Base-by-base conservation (phyloP, 2,797 vertebrate genomes). In the Peromyscus nudipes region DNA sequence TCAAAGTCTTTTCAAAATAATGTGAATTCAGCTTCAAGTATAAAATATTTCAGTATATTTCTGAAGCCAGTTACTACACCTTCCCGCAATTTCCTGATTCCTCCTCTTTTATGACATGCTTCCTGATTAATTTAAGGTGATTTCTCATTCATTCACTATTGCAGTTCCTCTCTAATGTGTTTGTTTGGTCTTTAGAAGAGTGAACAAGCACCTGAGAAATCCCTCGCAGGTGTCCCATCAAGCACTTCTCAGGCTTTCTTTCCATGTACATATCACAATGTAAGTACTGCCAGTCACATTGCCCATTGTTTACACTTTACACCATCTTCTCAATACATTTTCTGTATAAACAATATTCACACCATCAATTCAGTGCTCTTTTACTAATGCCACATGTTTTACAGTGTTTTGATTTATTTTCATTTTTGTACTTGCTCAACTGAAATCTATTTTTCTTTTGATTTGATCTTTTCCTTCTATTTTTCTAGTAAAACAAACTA, bases 261-360 rank as follows among this genome's bases (percentile, higher is more conserved):
- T 77, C 19, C 37, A 46, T 71, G 27, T 6, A 19, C 3, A 8
- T 60, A 49, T 49, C 49, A 43, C 13, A 13, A 60, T 16, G 29
- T 21, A 43, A 8, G 23, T 11, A 40, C 6, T 55, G 8, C 13
- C 55, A 43, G 31, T 82, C 29, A 25, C 13, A 27, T 12, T 23
- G 1, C 5, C 1, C 27, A 40, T 5, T 1, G 40, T 25, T 34
- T n/a, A 43, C 34, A 8, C 2, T 3, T 43, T 91, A 57, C 0
- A 60, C 81, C 23, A 76, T 16, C 19, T 21, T 17, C 37, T 93
- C n/a, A 49, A 79, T 25, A 27, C 49, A 89, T 17, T 27, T 55
- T 9, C 8, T 75, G 9, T 3, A n/a, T 19, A n/a, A 71, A 29
- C 13, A 3, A 1, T 71, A 86, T 60, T 13, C 16, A 37, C 34